Conservation (phyloP, 2,888 invertebrate genomes). For the Campoplex capitator region DNA sequence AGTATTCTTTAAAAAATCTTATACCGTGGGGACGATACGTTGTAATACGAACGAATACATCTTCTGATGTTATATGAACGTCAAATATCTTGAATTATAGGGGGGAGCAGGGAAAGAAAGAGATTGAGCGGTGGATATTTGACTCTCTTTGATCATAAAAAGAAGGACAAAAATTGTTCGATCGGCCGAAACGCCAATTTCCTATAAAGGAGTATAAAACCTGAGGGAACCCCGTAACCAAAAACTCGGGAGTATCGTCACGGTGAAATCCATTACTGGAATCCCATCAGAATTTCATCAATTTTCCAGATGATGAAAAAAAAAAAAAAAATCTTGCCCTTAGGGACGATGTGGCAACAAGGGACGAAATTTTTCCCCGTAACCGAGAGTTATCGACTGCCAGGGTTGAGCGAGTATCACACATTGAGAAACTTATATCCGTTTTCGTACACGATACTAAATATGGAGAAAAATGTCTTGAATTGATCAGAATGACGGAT, state of each 20-base stretch:
- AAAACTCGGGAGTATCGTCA: slow-evolving; percentile 6
- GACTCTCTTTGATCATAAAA: neutral
- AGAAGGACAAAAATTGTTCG: slow-evolving; percentile 8
- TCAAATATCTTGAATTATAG: neutral
- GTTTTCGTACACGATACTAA: neutral
- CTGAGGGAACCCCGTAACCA: neutral
- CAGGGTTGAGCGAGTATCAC: slow-evolving; percentile 26
- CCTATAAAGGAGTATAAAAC: slow-evolving; percentile 11
- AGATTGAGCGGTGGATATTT: slow-evolving; percentile 12
- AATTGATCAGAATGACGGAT: neutral
- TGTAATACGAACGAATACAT: neutral
- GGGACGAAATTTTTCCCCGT: slow-evolving; percentile 19
- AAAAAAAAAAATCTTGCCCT: slow-evolving; percentile 1
- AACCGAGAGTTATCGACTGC: slow-evolving; percentile 34
- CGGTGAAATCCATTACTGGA: slow-evolving; percentile 38
- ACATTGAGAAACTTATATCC: slow-evolving; percentile 19
- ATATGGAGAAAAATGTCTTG: neutral
- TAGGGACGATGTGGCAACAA: slow-evolving; percentile 25
- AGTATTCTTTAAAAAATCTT: neutral
- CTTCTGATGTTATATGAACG: neutral
- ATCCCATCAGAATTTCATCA: slow-evolving; percentile 50
- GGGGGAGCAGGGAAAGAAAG: neutral
- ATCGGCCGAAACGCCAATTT: slow-evolving; percentile 4
- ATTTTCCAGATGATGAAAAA: slow-evolving; percentile 38
- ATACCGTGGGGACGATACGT: neutral